Evolutionary conservation across 2,113 vertebrate species (phyloP), one percentile per base, ranked within the genome.

Genomic region (Scatophagus argus): DNA sequence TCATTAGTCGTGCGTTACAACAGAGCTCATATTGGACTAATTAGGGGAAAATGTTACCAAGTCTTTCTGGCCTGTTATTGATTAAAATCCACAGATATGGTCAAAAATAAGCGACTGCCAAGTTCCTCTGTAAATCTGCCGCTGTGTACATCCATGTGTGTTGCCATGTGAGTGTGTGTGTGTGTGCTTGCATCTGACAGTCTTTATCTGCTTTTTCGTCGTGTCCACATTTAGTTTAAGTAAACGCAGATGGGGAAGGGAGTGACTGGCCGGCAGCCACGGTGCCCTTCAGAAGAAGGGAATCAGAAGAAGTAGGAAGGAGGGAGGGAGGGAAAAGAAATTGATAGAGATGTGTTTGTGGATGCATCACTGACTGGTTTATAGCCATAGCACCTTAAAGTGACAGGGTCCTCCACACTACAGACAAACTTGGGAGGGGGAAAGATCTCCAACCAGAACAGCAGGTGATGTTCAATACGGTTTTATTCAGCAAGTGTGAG

Each of bases 1-100:
- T 83, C 82, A 81, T 63, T 83, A 87, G 74, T 91, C 81, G 84
- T 69, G 84, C 60, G 6, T 56, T 47, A 52, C 74, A 89, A 88
- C 84, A 87, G 89, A 68, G 49, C 21, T 82, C 79, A 70, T 61
- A 43, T 66, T 68, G 51, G 27, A 82, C 73, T 89, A 87, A 91
- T 92, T 85, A 81, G 62, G 41, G 52, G 38, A 31, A 75, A 84
- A 71, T 75, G 43, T 60, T 14, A 41, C 32, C 70, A 49, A 82
- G 59, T 41, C 74, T 55, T 82, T 61, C 65, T 39, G 78, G 65
- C 47, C 61, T 81, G 55, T 74, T 82, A 63, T 39, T 63, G 65
- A 60, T 52, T 59, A 59, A 66, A 70, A 39, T 88, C 73, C 67
- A 65, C 43, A 54, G 73, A 65, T 19, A 83, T 36, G 29, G 47